Conservation (phyloP, 2,797 vertebrate species). For the Selene dorsalis region DNA sequence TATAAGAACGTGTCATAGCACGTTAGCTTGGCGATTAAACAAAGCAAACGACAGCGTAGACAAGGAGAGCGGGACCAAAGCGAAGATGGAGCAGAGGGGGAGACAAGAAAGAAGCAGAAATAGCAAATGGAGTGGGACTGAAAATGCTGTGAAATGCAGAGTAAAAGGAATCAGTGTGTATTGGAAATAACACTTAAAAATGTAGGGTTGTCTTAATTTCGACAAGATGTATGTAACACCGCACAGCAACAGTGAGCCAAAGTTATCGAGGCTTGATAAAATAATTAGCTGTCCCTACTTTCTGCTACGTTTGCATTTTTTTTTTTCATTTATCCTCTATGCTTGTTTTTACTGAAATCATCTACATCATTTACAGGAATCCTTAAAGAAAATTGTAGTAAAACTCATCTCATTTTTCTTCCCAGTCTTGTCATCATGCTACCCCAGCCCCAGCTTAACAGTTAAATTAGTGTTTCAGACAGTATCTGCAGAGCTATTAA, state of each 20-base stretch:
- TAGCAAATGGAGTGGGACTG: not conserved
- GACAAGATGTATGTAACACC: not conserved
- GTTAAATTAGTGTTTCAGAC: slow-evolving; percentile 59
- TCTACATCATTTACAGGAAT: not conserved
- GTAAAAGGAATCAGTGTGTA: not conserved
- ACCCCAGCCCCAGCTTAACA: slow-evolving; percentile 31
- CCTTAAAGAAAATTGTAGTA: not conserved
- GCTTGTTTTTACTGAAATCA: no score
- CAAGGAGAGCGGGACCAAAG: slow-evolving; percentile 32
- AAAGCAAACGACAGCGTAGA: slow-evolving; percentile 69
- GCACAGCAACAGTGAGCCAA: not conserved
- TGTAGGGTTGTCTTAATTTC: not conserved
- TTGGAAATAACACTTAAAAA: not conserved
- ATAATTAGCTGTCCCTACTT: not conserved
- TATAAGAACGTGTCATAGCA: slow-evolving; percentile 72
- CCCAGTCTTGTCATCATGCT: not conserved
- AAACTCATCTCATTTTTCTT: not conserved
- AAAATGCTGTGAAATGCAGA: not conserved
- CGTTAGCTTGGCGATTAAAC: slow-evolving; percentile 74
- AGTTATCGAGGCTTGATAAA: slow-evolving; percentile 17
- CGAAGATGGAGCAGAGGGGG: slow-evolving; percentile 12
- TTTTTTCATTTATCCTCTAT: not conserved
- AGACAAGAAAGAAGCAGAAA: slow-evolving; percentile 15
- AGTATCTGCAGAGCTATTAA: slow-evolving; percentile 76
- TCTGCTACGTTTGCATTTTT: not conserved